Base-by-base conservation (phyloP, 2,888 invertebrate species). In the Antheraea assamensis region DNA sequence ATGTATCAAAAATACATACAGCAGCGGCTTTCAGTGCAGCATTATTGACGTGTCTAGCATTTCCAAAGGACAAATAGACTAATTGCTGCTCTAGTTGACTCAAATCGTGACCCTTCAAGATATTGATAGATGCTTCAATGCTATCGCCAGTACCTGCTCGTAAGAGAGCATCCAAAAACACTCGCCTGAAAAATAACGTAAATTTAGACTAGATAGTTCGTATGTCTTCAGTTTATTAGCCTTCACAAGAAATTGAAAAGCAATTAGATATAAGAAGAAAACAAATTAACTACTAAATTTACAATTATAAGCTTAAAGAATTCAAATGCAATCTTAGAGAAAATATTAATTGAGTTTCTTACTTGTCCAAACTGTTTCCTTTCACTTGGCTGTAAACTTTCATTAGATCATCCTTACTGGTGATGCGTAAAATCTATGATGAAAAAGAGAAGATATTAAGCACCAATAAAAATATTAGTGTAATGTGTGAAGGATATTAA, bases 161-260 rank as follows among this genome's bases (percentile, higher is more conserved):
- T 81, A 98, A 96, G 0, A 99, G 90, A 73, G 97, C 98, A 85
- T 99, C 98, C 73, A 98, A 88, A 87, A 97, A 97, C 10, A 98
- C 96, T 80, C 97, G 97, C 81, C 97, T 96, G 71, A n/a, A 3
- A 71, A 74, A 76, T 72, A 58, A 70, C 73, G 21, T 27, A 70
- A 35, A 2, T n/a, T 73, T 42, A 27, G 55, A 42, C 8, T 27
- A 15, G 8, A n/a, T 73, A 7, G 15, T 15, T 58, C 31, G 19
- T 31, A 35, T 31, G n/a, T 27, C 17, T 52, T 7, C 21, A 52
- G 7, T 19, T 52, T 52, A 1, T 52, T 10, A 10, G 24, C 10
- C 30, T 64, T 30, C 61, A 30, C 13, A 64, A 30, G 61, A 30
- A 17, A 30, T 30, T 15, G 24, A 19, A 64, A 64, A 5, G 15